Percentiles rank a stretch among this genome's conserved stretches.
Evolutionary conservation across 2,797 vertebrate genomes (phyloP).

Genomic region (Triplophysa yarkandensis): DNA sequence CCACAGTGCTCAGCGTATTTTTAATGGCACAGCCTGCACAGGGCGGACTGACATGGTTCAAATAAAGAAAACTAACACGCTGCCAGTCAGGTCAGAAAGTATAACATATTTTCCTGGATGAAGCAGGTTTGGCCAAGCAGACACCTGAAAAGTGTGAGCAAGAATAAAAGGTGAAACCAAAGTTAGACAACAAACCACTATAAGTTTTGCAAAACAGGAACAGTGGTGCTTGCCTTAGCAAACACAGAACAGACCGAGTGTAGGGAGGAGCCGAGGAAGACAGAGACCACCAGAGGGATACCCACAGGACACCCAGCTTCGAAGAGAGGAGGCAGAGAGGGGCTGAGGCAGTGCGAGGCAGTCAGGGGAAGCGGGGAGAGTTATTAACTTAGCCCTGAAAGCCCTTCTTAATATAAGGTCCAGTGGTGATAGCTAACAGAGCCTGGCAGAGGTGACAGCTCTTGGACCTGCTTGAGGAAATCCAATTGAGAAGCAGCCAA

Average conservation of each 20-base stretch:
- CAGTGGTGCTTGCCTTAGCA: neutral
- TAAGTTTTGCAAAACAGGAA: neutral
- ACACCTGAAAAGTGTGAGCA: conserved; percentile 1
- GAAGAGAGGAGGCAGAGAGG: conserved; percentile 59
- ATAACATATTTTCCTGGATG: neutral
- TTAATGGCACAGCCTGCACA: conserved; percentile 4
- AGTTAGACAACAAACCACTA: neutral
- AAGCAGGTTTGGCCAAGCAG: neutral
- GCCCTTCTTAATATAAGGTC: conserved; percentile 98
- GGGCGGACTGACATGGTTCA: conserved; percentile 21
- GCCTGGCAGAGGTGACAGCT: conserved; percentile 97
- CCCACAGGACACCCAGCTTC: conserved; percentile 69
- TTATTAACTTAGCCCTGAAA: conserved; percentile 99
- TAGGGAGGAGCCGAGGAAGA: conserved; percentile 48
- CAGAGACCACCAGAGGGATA: conserved; percentile 63
- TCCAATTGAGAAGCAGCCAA: conserved; percentile 99
- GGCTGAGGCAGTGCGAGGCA: conserved; percentile 77
- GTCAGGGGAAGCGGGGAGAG: conserved; percentile 89
- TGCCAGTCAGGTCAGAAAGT: conserved; percentile 26
- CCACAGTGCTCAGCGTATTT: neutral
- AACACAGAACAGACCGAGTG: neutral
- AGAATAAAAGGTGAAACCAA: neutral
- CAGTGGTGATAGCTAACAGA: conserved; percentile 95
- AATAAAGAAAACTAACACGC: conserved; percentile 36
- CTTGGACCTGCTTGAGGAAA: conserved; percentile 98